Evolutionary conservation across 2,888 invertebrate genomes (phyloP).

Genomic region (Pollenia amentaria): DNA sequence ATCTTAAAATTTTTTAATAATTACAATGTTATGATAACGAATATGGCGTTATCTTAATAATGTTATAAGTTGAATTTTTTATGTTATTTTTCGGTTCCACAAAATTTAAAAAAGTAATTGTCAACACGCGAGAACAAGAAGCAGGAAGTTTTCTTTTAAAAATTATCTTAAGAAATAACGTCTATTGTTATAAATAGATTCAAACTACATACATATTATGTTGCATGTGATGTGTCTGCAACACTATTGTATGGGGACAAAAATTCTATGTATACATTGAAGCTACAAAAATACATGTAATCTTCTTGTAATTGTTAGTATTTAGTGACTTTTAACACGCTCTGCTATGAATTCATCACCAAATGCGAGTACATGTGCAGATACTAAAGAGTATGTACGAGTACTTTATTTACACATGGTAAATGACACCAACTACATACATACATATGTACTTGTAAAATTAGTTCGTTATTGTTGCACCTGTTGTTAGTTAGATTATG

Average conservation of each 20-base stretch:
- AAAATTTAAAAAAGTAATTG: conserved; percentile 34
- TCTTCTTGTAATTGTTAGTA: conserved; percentile 38
- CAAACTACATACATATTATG: neutral
- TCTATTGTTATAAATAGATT: conserved; percentile 34
- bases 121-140: conserved; percentile 49
- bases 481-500: neutral
- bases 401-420: conserved; percentile 5
- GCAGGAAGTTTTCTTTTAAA: conserved; percentile 52
- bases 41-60: conserved; percentile 16
- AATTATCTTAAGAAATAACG: conserved; percentile 16
- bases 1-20: neutral
- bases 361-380: neutral
- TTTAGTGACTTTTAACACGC: conserved; percentile 39
- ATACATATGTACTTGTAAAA: neutral
- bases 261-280: conserved; percentile 1
- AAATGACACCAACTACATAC: conserved; percentile 18
- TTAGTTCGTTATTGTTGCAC: conserved; percentile 23
- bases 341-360: conserved; percentile 39
- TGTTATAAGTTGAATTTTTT: conserved; percentile 6
- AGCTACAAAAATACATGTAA: conserved; percentile 21
- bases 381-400: neutral
- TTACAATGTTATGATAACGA: conserved; percentile 20
- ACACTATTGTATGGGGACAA: conserved; percentile 13
- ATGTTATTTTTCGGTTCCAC: conserved; percentile 32
- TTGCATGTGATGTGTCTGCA: conserved; percentile 1